These are phyloP conservation scores for Oscheius sp. DNA, from an alignment of 2,888 invertebrate species.

Conservation along the genomic window DNA sequence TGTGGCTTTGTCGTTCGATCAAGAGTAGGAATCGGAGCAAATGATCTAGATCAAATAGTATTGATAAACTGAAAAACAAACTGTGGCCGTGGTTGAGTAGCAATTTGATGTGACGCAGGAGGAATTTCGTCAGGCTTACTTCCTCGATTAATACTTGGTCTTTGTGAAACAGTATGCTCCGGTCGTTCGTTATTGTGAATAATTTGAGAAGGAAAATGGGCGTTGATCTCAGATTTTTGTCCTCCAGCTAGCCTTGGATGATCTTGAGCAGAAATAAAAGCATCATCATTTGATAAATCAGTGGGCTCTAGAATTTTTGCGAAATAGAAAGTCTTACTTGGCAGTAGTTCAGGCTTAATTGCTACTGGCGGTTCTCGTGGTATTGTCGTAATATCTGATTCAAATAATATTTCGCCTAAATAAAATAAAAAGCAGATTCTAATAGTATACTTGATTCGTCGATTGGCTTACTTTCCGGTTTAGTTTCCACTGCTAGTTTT, in stretches of 20 bases:
- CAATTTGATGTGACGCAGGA: background rate
- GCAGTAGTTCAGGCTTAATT: too few relatives aligned
- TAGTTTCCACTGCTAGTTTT: background rate
- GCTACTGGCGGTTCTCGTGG: too few relatives aligned
- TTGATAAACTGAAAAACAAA: background rate
- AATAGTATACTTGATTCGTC: too few relatives aligned
- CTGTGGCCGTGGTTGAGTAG: background rate
- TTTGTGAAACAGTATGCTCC: background rate
- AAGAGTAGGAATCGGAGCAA: background rate
- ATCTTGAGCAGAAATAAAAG: background rate
- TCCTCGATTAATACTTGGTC: background rate
- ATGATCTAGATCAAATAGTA: background rate
- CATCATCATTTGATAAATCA: too few relatives aligned
- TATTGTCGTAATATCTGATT: too few relatives aligned
- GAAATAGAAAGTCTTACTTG: too few relatives aligned
- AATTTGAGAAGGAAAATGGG: background rate
- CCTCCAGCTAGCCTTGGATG: constrained; percentile 8
- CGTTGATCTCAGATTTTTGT: background rate
- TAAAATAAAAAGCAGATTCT: too few relatives aligned
- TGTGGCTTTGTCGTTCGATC: constrained; percentile 10
- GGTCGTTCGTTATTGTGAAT: background rate
- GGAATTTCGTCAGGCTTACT: constrained; percentile 4
- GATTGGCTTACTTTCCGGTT: too few relatives aligned
- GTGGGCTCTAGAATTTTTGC: too few relatives aligned
- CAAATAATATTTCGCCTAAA: too few relatives aligned